These are phyloP conservation scores for Julus scandinavius DNA, from an alignment of 2,888 invertebrate species.

Conservation along the genomic window DNA sequence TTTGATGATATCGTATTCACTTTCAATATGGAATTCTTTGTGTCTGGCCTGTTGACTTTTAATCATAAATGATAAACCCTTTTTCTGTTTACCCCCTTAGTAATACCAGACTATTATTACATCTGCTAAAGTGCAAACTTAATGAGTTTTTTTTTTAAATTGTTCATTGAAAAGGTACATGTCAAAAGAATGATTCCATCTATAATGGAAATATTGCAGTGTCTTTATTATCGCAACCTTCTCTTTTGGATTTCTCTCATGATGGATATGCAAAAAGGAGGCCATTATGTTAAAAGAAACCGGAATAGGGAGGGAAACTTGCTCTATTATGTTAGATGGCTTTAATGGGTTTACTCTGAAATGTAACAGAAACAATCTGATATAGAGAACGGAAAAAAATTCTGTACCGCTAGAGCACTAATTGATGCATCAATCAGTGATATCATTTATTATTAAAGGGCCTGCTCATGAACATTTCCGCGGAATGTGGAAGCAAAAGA, in stretches of 20 bases:
- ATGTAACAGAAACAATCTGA: conserved; percentile 34
- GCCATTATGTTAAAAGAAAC: conserved; percentile 15
- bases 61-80: background rate
- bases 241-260: background rate
- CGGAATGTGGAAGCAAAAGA: conserved; percentile 12
- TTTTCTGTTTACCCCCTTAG: background rate
- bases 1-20: background rate
- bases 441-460: conserved; percentile 23
- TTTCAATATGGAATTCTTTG: background rate
- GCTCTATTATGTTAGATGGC: conserved; percentile 3
- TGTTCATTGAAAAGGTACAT: background rate
- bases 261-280: conserved; percentile 4
- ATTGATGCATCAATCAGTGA: conserved; percentile 39
- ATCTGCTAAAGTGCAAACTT: background rate
- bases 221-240: conserved; percentile 1
- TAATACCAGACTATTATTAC: background rate
- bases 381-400: background rate
- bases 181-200: background rate
- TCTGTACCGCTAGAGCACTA: background rate
- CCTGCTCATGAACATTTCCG: background rate
- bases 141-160: background rate
- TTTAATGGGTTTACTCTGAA: conserved; percentile 30
- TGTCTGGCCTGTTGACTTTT: background rate
- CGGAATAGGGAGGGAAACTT: background rate
- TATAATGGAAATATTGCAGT: background rate